Base-by-base conservation (phyloP, 2,113 vertebrate genomes). In the Panurus biarmicus region DNA sequence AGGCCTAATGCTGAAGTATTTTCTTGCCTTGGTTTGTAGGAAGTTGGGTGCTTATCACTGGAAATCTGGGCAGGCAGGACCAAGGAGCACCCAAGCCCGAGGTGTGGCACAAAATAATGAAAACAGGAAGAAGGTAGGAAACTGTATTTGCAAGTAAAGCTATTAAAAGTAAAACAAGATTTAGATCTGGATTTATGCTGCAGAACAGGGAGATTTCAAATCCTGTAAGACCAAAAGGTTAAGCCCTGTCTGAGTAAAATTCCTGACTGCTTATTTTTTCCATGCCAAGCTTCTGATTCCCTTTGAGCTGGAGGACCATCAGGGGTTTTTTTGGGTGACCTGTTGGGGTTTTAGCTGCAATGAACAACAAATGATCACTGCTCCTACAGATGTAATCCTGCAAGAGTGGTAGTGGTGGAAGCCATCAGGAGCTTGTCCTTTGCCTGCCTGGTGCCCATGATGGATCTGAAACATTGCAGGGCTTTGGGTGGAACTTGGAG, bases 91-190 rank as follows among this genome's bases (percentile, higher is more conserved):
- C 86, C 96, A 89, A 38, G 67, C 91, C 67, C 87, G 69, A 31
- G n/a, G 29, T 53, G 45, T 86, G 58, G 96, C 92, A 91, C 97
- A 93, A 79, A 97, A 95, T 85, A 98, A 97, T 91, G 97, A 96
- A 77, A 98, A 92, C 85, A 58, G 91, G 88, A 95, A 95, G 77
- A 99, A 98, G 98, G 99, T 99, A 97, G 96, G 96, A 97, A 71
- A 54, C 45, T 44, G 7, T 50, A 42, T 79, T 94, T 91, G 21
- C 28, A 87, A 24, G 8, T 72, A 54, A 84, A 88, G 23, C 78
- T 45, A 6, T 14, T 78, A 74, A 16, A 94, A 48, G 23, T 75
- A 72, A 48, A 93, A 36, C 50, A 73, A 61, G 20, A 35, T 77
- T 90, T 85, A 25, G 15, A 70, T 51, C 6, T 53, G 28, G n/a